Evolutionary conservation across 2,797 vertebrate species (phyloP).

Genomic region (Graptemys geographica): DNA sequence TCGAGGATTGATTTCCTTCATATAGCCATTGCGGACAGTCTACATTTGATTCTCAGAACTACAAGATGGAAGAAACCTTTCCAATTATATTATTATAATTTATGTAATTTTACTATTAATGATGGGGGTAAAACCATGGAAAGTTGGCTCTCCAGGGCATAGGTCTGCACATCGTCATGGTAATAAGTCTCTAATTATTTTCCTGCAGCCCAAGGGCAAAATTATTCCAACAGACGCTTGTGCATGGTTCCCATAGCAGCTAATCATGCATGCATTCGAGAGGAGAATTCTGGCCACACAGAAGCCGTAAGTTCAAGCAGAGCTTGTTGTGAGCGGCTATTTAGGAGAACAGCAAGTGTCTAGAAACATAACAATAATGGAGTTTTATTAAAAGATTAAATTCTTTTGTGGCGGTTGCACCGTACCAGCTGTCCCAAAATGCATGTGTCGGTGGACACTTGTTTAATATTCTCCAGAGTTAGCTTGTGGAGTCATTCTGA

Average conservation of each 20-base stretch:
- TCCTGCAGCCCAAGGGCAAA: background rate
- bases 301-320: background rate
- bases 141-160: background rate
- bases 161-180: background rate
- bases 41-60: background rate
- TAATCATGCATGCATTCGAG: background rate
- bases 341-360: too few species aligned
- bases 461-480: background rate
- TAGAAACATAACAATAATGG: background rate
- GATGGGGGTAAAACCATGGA: background rate
- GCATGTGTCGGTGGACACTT: background rate
- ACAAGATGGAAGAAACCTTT: background rate
- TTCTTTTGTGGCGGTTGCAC: background rate
- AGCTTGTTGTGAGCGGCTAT: background rate
- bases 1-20: background rate
- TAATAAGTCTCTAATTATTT: background rate
- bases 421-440: background rate
- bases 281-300: background rate
- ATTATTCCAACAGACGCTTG: background rate
- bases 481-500: background rate
- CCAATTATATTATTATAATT: background rate
- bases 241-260: background rate
- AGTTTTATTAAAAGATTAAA: background rate
- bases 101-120: background rate
- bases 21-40: background rate